These are phyloP conservation scores for Saccostrea echinata DNA, from an alignment of 1,140 invertebrate species.

Conservation along the genomic window DNA sequence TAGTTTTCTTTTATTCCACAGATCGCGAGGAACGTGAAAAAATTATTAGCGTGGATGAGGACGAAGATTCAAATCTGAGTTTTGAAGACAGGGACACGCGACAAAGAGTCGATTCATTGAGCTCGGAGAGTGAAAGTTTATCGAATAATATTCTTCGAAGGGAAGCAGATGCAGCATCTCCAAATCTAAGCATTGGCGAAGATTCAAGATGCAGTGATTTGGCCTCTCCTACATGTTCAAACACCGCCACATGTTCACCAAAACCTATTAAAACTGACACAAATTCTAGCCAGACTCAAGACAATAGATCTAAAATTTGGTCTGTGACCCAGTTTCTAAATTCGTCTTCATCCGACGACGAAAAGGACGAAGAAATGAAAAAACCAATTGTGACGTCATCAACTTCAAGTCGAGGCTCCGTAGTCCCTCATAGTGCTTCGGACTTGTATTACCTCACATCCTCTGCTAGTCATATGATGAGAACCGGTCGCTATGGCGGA, in stretches of 20 bases:
- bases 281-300: conserved; percentile 2
- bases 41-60: conserved; percentile 57
- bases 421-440: conserved; percentile 39
- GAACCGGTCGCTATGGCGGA: conserved; percentile 46
- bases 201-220: conserved; percentile 43
- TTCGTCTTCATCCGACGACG: conserved; percentile 45
- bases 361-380: conserved; percentile 45
- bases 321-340: conserved; percentile 54
- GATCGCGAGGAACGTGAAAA: conserved; percentile 43
- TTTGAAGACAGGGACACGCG: conserved; percentile 45
- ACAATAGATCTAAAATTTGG: conserved; percentile 53
- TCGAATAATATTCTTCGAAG: conserved; percentile 42
- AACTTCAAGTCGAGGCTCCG: conserved; percentile 26
- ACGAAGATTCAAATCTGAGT: conserved; percentile 58
- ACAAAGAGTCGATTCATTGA: conserved; percentile 39
- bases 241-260: not conserved
- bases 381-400: conserved; percentile 25
- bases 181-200: conserved; percentile 49
- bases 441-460: conserved; percentile 49
- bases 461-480: conserved; percentile 44
- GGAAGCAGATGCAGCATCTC: conserved; percentile 44
- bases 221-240: conserved; percentile 10
- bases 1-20: not conserved
- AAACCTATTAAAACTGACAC: not conserved
- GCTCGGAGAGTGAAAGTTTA: conserved; percentile 43